These are phyloP conservation scores for Phortica magna DNA, from an alignment of 2,888 invertebrate genomes.

Conservation along the genomic window DNA sequence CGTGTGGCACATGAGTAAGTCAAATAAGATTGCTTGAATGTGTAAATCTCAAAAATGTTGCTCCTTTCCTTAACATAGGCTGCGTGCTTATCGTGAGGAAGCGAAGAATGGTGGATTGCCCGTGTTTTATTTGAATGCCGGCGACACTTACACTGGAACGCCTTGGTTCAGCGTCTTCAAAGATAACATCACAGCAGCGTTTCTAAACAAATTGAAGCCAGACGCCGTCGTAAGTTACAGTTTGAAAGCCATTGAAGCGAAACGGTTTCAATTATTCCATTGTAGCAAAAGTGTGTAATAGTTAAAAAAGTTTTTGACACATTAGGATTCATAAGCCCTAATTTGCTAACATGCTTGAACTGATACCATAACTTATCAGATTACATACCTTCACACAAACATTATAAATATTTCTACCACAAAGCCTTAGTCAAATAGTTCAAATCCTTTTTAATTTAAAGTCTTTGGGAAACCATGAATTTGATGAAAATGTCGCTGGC, in stretches of 20 bases:
- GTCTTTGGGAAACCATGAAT: slow-evolving; percentile 96
- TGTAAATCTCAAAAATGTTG: background rate
- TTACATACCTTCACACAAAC: too few relatives aligned
- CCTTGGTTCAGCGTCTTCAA: slow-evolving; percentile 91
- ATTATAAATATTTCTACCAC: too few relatives aligned
- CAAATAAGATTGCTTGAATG: background rate
- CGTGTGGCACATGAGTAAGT: slow-evolving; percentile 81
- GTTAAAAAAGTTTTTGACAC: too few relatives aligned
- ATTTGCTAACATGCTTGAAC: too few relatives aligned
- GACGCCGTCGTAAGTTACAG: slow-evolving; percentile 86
- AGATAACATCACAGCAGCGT: slow-evolving; percentile 87
- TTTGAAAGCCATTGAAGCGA: too few relatives aligned
- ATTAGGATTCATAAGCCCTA: too few relatives aligned
- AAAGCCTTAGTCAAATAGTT: too few relatives aligned
- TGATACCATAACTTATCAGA: too few relatives aligned
- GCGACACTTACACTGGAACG: slow-evolving; percentile 94
- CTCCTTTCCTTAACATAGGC: slow-evolving; percentile 75
- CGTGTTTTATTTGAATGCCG: slow-evolving; percentile 91
- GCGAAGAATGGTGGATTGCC: slow-evolving; percentile 81
- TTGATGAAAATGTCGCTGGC: slow-evolving; percentile 88
- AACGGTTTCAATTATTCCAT: too few relatives aligned
- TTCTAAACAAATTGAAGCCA: slow-evolving; percentile 87
- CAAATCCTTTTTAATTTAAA: too few relatives aligned
- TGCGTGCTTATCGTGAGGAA: slow-evolving; percentile 82
- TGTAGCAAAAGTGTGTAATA: too few relatives aligned